phyloP scores from a whole-genome alignment of 2,888 invertebrate species.

The Nipponacmea schrenckii region DNA sequence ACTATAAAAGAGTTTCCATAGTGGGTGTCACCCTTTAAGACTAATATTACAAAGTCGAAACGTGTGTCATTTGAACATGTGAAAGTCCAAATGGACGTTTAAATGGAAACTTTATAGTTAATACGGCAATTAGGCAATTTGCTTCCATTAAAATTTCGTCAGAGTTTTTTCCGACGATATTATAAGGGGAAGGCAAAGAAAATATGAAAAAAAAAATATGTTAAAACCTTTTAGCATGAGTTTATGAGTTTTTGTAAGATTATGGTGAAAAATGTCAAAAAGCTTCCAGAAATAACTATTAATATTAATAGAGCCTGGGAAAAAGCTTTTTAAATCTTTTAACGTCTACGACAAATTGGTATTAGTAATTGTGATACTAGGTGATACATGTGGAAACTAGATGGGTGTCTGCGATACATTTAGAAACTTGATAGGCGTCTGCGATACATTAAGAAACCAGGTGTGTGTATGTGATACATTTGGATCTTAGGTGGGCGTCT shows the following conservation, averaged over 20 bases:
- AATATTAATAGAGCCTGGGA: too few relatives aligned
- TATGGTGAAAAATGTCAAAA: slow-evolving; percentile 2
- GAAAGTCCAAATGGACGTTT: background rate
- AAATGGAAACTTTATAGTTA: slow-evolving; percentile 1
- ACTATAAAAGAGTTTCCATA: too few relatives aligned
- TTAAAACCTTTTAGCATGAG: slow-evolving; percentile 4
- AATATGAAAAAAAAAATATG: background rate
- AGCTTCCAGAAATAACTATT: background rate
- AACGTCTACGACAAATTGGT: too few relatives aligned
- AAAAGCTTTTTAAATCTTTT: too few relatives aligned
- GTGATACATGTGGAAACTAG: too few relatives aligned
- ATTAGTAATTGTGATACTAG: too few relatives aligned
- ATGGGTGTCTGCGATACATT: too few relatives aligned
- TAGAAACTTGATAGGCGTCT: too few relatives aligned
- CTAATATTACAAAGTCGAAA: background rate
- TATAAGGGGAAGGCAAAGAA: background rate
- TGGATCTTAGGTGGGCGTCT: too few relatives aligned
- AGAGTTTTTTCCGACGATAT: background rate
- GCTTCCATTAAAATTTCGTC: background rate
- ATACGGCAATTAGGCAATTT: slow-evolving; percentile 4
- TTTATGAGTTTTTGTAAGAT: background rate
- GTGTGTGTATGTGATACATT: too few relatives aligned
- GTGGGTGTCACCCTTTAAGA: background rate
- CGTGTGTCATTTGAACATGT: slow-evolving; percentile 7
- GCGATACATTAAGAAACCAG: too few relatives aligned